Percentiles rank a stretch among this genome's conserved stretches.
phyloP scores from a whole-genome alignment of 1,140 invertebrate genomes.

The Scaptomyza montana region DNA sequence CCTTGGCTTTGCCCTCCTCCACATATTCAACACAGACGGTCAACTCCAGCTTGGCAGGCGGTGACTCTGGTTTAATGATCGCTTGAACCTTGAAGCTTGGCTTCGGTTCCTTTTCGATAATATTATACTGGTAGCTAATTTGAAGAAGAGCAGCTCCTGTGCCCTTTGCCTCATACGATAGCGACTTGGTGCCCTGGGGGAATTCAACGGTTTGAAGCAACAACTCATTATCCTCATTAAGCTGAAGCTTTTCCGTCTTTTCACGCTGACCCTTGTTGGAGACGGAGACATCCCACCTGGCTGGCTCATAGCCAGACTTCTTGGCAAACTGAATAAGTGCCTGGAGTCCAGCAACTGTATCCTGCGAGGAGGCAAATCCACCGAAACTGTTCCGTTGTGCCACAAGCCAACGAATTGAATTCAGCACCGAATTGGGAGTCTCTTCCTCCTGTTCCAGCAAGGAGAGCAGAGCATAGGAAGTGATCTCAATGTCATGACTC shows the following conservation, averaged over 20 bases:
- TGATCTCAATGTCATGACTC: constrained; percentile 89
- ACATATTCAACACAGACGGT: constrained; percentile 87
- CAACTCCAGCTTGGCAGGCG: constrained; percentile 89
- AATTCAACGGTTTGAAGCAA: constrained; percentile 75
- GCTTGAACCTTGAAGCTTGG: constrained; percentile 91
- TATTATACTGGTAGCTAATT: constrained; percentile 91
- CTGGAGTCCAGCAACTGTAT: constrained; percentile 88
- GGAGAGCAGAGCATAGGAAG: constrained; percentile 89
- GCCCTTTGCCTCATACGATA: constrained; percentile 87
- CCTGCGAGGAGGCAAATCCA: constrained; percentile 90
- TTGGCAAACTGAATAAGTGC: constrained; percentile 87
- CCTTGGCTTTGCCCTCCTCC: constrained; percentile 61
- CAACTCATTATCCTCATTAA: constrained; percentile 68
- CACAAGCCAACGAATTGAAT: constrained; percentile 89
- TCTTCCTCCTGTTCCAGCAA: constrained; percentile 85
- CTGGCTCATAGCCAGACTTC: constrained; percentile 71
- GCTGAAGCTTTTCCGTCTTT: constrained; percentile 60
- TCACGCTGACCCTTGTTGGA: constrained; percentile 60
- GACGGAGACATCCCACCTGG: constrained; percentile 56
- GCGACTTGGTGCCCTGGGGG: constrained; percentile 75
- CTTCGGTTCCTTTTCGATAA: constrained; percentile 91
- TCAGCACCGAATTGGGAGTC: constrained; percentile 73
- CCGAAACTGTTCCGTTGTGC: constrained; percentile 90
- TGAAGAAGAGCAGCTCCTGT: constrained; percentile 91
- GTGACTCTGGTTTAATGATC: constrained; percentile 89